phyloP scores from a whole-genome alignment of 2,888 invertebrate genomes.

The Phyllotreta striolata region DNA sequence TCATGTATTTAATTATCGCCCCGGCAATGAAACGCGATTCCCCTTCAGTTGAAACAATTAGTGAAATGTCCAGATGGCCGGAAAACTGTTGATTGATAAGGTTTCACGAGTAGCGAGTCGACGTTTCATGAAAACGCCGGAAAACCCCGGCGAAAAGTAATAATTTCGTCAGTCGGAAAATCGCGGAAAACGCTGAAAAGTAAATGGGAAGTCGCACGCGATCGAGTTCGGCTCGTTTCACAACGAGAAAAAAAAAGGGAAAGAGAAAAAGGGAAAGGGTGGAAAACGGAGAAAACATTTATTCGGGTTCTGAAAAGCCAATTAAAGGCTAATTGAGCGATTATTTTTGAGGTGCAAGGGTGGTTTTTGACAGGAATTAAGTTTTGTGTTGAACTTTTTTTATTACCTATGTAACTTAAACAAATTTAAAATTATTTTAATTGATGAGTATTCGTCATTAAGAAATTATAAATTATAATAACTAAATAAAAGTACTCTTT shows the following conservation, averaged over 20 bases:
- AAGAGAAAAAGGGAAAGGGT: slow-evolving; percentile 3
- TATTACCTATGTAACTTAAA: too few species aligned
- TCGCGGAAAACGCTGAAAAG: slow-evolving; percentile 27
- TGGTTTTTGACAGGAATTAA: neutral
- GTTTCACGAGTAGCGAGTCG: slow-evolving; percentile 15
- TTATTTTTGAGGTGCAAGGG: slow-evolving; percentile 4
- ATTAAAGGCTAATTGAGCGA: slow-evolving; percentile 8
- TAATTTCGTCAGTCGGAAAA: slow-evolving; percentile 25
- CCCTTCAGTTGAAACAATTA: slow-evolving; percentile 18
- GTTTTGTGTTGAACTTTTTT: too few species aligned
- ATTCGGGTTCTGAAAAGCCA: slow-evolving; percentile 3
- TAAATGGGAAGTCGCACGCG: slow-evolving; percentile 27
- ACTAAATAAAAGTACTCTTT: too few species aligned
- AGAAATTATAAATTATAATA: too few species aligned
- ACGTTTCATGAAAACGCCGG: slow-evolving; percentile 24
- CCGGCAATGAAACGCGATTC: slow-evolving; percentile 7
- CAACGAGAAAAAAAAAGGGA: neutral
- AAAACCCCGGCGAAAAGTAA: slow-evolving; percentile 13
- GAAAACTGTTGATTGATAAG: slow-evolving; percentile 30
- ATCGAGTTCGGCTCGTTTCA: slow-evolving; percentile 2
- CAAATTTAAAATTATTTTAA: too few species aligned
- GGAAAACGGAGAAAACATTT: slow-evolving; percentile 9
- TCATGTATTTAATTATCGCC: slow-evolving; percentile 4
- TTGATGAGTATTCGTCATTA: too few species aligned
- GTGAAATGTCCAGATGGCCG: slow-evolving; percentile 21